Percentiles rank a stretch among this genome's conserved stretches.
Conservation (phyloP, 2,888 invertebrate genomes). For the Heliothis peltigera region DNA sequence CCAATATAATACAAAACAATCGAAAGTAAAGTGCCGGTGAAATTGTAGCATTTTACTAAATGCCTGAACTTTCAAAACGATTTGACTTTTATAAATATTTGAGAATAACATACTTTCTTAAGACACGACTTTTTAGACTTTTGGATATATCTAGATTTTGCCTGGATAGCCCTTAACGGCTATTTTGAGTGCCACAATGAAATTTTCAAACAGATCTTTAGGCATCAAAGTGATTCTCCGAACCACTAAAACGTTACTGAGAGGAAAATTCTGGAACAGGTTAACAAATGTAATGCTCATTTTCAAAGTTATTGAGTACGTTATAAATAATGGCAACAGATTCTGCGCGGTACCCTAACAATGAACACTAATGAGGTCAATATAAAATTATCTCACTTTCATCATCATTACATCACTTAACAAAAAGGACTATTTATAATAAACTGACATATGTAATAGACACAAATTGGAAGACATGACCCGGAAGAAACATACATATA, state of each 20-base stretch:
- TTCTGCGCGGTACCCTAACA: slow-evolving; percentile 6
- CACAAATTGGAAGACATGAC: slow-evolving; percentile 41
- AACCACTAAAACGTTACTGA: too few species aligned
- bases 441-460: slow-evolving; percentile 30
- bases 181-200: too few species aligned
- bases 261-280: too few species aligned
- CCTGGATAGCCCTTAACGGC: too few species aligned
- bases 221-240: too few species aligned
- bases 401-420: slow-evolving; percentile 24
- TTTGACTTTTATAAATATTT: slow-evolving; percentile 49
- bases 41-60: slow-evolving; percentile 47
- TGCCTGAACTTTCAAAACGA: slow-evolving; percentile 44
- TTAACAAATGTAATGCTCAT: too few species aligned
- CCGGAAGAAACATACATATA: slow-evolving; percentile 16
- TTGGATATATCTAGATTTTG: neutral
- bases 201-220: too few species aligned
- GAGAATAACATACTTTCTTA: slow-evolving; percentile 48
- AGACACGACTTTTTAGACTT: slow-evolving; percentile 16
- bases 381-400: slow-evolving; percentile 29
- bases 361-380: slow-evolving; percentile 31
- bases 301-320: too few species aligned
- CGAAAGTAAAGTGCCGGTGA: slow-evolving; percentile 67
- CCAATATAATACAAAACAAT: slow-evolving; percentile 58
- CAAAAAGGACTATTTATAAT: slow-evolving; percentile 34
- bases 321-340: neutral